A percentile compares a stretch with the other conserved stretches of the same genome.
phyloP scores from a whole-genome alignment of 1,140 invertebrate species.

The Pristionchus pacificus region DNA sequence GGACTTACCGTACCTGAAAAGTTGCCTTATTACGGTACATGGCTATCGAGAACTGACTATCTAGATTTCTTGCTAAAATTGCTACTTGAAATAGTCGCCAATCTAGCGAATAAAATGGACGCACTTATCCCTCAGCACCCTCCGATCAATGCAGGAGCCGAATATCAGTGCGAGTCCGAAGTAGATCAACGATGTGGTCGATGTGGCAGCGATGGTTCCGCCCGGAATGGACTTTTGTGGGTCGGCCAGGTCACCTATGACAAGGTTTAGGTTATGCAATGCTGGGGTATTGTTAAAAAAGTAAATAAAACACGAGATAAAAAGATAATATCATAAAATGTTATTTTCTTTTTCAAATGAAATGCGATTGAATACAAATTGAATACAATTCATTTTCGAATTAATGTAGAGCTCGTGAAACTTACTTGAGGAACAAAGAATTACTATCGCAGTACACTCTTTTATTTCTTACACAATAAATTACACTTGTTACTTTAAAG shows the following conservation, averaged over 20 bases:
- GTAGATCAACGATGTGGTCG: constrained; percentile 89
- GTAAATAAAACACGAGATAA: too few species aligned
- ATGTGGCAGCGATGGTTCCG: constrained; percentile 92
- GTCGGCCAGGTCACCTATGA: constrained; percentile 82
- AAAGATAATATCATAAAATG: too few species aligned
- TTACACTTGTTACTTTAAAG: too few species aligned
- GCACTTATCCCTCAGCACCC: constrained; percentile 90
- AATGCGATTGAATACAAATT: too few species aligned
- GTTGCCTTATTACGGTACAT: background rate
- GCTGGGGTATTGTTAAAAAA: too few species aligned
- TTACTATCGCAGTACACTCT: too few species aligned
- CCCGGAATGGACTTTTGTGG: constrained; percentile 85
- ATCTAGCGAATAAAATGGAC: constrained; percentile 17
- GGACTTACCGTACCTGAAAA: constrained; percentile 50
- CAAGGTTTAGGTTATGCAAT: background rate
- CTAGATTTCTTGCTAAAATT: background rate
- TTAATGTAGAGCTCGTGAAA: background rate
- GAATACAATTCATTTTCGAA: too few species aligned
- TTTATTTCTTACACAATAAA: too few species aligned
- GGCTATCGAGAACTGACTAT: too few species aligned
- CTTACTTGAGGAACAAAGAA: background rate
- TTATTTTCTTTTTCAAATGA: too few species aligned
- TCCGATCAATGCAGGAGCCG: constrained; percentile 86
- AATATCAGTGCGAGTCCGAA: constrained; percentile 85
- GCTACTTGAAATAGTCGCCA: background rate